A percentile compares a stretch with the other conserved stretches of the same genome.
phyloP scores from a whole-genome alignment of 2,888 invertebrate species.

The Agriopis leucophaearia region DNA sequence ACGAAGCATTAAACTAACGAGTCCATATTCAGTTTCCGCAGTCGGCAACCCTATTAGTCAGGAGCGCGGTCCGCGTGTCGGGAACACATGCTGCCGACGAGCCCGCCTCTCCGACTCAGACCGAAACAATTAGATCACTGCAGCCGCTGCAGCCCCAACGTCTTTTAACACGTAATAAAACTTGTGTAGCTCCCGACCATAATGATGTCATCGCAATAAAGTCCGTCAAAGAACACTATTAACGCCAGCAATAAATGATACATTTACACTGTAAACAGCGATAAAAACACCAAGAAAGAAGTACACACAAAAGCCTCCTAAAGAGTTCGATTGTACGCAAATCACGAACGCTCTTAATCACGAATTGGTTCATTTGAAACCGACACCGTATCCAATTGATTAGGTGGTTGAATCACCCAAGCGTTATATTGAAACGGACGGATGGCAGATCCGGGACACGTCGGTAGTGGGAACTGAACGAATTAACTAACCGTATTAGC shows the following conservation, averaged over 20 bases:
- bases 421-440: constrained; percentile 65
- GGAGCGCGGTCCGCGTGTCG: constrained; percentile 47
- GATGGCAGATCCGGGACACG: constrained; percentile 46
- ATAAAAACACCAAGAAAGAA: constrained; percentile 33
- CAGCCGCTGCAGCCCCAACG: constrained; percentile 45
- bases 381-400: constrained; percentile 70
- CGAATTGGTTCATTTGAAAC: constrained; percentile 60
- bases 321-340: constrained; percentile 58
- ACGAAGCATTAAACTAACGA: constrained; percentile 62
- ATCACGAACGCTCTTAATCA: constrained; percentile 56
- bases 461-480: constrained; percentile 55
- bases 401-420: constrained; percentile 60
- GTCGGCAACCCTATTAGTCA: constrained; percentile 69
- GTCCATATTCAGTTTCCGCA: constrained; percentile 57
- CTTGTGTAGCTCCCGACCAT: constrained; percentile 49
- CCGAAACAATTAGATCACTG: constrained; percentile 76
- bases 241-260: constrained; percentile 37
- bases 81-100: constrained; percentile 57
- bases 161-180: constrained; percentile 66
- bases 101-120: constrained; percentile 60
- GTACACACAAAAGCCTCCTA: constrained; percentile 34
- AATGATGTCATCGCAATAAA: constrained; percentile 46
- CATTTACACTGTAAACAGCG: constrained; percentile 49
- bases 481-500: constrained; percentile 67
- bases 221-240: constrained; percentile 41